Base-by-base conservation (phyloP, 30 jellyfish, hydroid and myxozoan genomes). In the Hydractinia symbiolongicarpus region DNA sequence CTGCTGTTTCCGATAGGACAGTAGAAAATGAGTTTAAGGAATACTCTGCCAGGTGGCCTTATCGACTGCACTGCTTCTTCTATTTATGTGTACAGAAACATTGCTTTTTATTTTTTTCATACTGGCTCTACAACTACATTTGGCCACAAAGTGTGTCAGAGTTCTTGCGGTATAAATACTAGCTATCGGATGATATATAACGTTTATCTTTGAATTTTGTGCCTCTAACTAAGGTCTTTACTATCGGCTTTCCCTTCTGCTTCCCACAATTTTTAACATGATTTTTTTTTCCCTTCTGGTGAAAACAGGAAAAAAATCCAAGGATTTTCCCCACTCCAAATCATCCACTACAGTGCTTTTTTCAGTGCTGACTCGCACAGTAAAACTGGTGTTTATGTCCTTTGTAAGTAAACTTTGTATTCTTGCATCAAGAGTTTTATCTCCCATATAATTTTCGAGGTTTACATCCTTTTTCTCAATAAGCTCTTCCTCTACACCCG, bases 31-130 rank as follows among this genome's bases (percentile, higher is more conserved):
- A 62, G 9, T 62, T 62, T 62, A 62, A 5, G 16, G 73, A 62
- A 5, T 71, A 71, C 62, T 71, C 81, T 6, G 81, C 81, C 81
- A 71, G 62, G 20, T 71, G 15, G 13, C 81, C 49, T 71, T 71
- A 30, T 71, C 81, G n/a, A 71, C 81, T 16, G 81, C 20, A 52
- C 81, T 71, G 9, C 60, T 62, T 50, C 73, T 62, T 62, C 73
- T 7, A 62, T 62, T 62, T 5, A 62, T 62, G 73, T 62, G 73
- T 5, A 5, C 73, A 62, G 30, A 62, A 15, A 62, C 73, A 15
- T 62, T 40, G 73, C 73, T 40, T 50, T 40, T 15, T 15, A 62
- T 5, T 62, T 62, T 62, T 50, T 9, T 62, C n/a, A 57, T 57
- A 9, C 73, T 5, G 16, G 73, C 73, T 62, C 30, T 62, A 62